Base-by-base conservation (phyloP, 1,140 invertebrate species). In the Idris sp. region DNA sequence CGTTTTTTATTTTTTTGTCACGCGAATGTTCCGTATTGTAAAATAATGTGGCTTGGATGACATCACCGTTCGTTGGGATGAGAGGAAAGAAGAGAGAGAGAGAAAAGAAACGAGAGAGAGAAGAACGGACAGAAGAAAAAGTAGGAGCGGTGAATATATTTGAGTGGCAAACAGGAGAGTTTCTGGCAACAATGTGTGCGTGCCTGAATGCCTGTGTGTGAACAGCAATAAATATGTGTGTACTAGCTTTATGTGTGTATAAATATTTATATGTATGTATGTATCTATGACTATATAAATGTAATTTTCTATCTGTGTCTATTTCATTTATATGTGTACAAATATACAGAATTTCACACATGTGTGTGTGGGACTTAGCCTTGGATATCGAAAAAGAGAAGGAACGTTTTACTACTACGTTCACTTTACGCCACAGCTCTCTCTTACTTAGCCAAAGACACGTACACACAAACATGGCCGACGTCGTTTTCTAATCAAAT, bases 301-400 rank as follows among this genome's bases (percentile, higher is more conserved):
- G n/a, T n/a, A n/a, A n/a, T n/a, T n/a, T n/a, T n/a, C n/a, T n/a
- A n/a, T n/a, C n/a, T n/a, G n/a, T n/a, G n/a, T n/a, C n/a, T n/a
- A n/a, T n/a, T n/a, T n/a, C n/a, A n/a, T n/a, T n/a, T n/a, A n/a
- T n/a, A n/a, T n/a, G n/a, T n/a, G n/a, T n/a, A n/a, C n/a, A n/a
- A n/a, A n/a, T n/a, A n/a, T n/a, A n/a, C n/a, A n/a, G n/a, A n/a
- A n/a, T n/a, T n/a, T n/a, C 35, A 22, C 28, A 43, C 16, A 31
- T 54, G 54, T 76, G 58, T 35, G 36, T 73, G 77, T 77, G 73
- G 73, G 79, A 80, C 80, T 80, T 80, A 78, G 79, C 79, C 79
- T 82, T 80, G 79, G 78, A 69, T 61, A 76, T 75, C 61, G 65
- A 40, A 61, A 76, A 72, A 77, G 59, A 79, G 71, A 77, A 65